Conservation (phyloP, 2,113 vertebrate genomes). For the Morone chrysops region DNA sequence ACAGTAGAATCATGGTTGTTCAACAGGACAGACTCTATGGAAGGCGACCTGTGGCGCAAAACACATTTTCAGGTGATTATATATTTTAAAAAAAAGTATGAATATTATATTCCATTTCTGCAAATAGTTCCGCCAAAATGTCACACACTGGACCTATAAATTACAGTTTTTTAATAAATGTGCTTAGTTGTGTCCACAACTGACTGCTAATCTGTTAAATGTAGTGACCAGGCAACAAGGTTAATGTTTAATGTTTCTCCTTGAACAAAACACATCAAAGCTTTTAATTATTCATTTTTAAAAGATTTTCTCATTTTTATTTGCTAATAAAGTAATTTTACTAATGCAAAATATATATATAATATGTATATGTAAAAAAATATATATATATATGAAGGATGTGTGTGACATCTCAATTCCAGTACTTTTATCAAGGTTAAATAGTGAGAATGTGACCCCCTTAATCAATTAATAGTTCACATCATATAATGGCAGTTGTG, state of each 20-base stretch:
- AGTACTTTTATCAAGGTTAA: constrained; percentile 76
- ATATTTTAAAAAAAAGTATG: no score
- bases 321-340: background rate
- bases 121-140: background rate
- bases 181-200: background rate
- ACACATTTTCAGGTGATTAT: no score
- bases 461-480: constrained; percentile 76
- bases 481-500: constrained; percentile 69
- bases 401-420: constrained; percentile 63
- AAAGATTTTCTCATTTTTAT: background rate
- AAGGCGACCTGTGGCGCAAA: no score
- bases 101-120: no score
- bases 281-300: background rate
- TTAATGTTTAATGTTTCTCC: background rate
- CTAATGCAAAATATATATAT: background rate
- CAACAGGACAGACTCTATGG: no score
- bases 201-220: background rate
- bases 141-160: background rate
- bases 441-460: constrained; percentile 69
- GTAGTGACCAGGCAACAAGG: background rate
- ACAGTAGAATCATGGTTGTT: no score
- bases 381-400: background rate
- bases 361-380: no score
- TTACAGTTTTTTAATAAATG: background rate
- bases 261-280: background rate